These are phyloP conservation scores for Callyntrura sp. DNA, from an alignment of 2,888 invertebrate genomes.

Conservation along the genomic window DNA sequence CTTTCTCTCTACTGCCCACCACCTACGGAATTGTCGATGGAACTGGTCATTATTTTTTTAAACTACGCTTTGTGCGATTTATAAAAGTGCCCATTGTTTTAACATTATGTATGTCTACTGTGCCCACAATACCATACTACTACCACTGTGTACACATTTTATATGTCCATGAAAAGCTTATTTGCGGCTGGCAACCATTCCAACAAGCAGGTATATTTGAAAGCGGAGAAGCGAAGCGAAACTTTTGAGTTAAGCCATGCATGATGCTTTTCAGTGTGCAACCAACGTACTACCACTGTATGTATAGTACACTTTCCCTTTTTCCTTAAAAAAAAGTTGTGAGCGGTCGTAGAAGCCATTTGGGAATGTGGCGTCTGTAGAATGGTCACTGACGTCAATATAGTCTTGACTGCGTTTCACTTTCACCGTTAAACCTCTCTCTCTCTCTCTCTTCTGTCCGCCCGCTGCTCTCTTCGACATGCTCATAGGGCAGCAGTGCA, in stretches of 20 bases:
- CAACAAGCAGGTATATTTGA: slow-evolving; percentile 49
- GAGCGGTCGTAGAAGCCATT: slow-evolving; percentile 70
- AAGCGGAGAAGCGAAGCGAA: slow-evolving; percentile 51
- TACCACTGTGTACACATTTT: slow-evolving; percentile 32
- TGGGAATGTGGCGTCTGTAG: slow-evolving; percentile 70
- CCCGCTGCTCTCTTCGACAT: background rate
- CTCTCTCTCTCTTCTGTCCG: slow-evolving; percentile 7
- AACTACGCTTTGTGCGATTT: slow-evolving; percentile 41
- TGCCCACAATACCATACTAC: slow-evolving; percentile 9
- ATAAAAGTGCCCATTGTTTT: slow-evolving; percentile 46
- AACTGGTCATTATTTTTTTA: slow-evolving; percentile 56
- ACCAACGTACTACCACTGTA: slow-evolving; percentile 43
- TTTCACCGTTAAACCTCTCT: slow-evolving; percentile 49
- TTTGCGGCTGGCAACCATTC: slow-evolving; percentile 7
- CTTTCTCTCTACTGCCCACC: background rate
- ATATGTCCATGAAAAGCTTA: slow-evolving; percentile 22
- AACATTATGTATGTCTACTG: slow-evolving; percentile 36
- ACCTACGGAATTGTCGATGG: slow-evolving; percentile 25
- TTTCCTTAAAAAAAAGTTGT: slow-evolving; percentile 45
- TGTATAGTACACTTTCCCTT: slow-evolving; percentile 35
- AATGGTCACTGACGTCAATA: slow-evolving; percentile 84
- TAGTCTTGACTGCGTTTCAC: slow-evolving; percentile 66
- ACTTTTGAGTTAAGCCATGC: slow-evolving; percentile 56
- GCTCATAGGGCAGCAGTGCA: background rate
- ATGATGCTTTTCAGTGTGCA: slow-evolving; percentile 56